Evolutionary conservation across 1,140 invertebrate genomes (phyloP), one percentile per base, ranked within the genome.

Genomic region (Lanistes nyassanus): DNA sequence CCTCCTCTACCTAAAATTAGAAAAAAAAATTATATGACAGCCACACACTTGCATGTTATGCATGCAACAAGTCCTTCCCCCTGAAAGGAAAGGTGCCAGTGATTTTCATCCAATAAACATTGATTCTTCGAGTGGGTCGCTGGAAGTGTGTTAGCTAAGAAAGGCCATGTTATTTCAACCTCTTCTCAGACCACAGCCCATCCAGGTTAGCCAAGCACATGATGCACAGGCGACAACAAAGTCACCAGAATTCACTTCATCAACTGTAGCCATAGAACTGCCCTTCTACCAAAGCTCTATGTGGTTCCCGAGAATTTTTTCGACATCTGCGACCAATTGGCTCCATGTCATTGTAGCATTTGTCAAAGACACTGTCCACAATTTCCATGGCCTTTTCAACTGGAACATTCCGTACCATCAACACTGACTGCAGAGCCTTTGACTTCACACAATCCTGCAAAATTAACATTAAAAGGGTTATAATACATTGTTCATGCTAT

Each of bases 331-430:
- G 91, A 2, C 97, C 97, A 72, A 98, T 92, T 6, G 97, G 97
- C 87, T 99, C 97, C 76, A 98, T 90, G 90, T 99, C 97, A 77
- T 92, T 92, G 85, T 98, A 98, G 89, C 97, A 99, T 86, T 93
- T 95, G 3, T 93, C 91, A 90, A 99, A 99, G 9, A 98, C 96
- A 86, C 93, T 92, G 80, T 97, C 94, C 21, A 99, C 94, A 7
- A 94, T 93, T 47, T 91, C 91, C 21, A 91, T 88, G 0, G 96
- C 96, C 88, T 96, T 93, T 73, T 92, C 88, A 76, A 92, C 87
- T 0, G 90, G 90, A 31, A 98, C 92, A 83, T 95, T 93, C 66
- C 95, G 91, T 9, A 95, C 94, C 65, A 94, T 93, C 71, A 96
- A 80, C 7, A 98, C 92, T 4, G 97, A 98, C 74, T 92, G 90